Conservation (phyloP, 2,113 vertebrate genomes). For the Nycticryphes semicollaris region DNA sequence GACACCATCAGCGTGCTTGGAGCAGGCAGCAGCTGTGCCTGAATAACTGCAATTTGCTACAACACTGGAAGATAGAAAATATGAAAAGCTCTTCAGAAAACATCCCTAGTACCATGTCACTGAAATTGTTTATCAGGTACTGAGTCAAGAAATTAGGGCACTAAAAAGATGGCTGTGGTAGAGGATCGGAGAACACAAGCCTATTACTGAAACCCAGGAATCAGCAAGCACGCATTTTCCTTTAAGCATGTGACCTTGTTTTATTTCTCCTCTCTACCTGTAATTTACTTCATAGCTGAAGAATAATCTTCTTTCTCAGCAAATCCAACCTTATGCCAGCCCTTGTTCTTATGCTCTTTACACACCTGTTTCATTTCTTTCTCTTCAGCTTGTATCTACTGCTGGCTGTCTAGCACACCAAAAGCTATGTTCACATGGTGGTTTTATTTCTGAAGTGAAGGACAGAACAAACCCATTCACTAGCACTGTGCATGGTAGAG, state of each 20-base stretch:
- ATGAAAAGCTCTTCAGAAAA: conserved; percentile 67
- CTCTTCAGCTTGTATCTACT: not conserved
- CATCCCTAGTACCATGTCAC: conserved; percentile 60
- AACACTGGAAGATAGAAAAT: conserved; percentile 49
- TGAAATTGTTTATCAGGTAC: conserved; percentile 69
- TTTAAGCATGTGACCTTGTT: not conserved
- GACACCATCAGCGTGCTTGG: conserved; percentile 19
- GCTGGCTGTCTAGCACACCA: not conserved
- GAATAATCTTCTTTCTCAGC: not conserved
- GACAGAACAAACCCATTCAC: not conserved
- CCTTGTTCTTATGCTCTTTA: not conserved
- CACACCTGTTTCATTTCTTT: not conserved
- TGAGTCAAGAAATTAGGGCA: conserved; percentile 55
- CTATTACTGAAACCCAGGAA: not conserved
- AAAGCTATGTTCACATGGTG: not conserved
- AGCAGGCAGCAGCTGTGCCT: conserved; percentile 73
- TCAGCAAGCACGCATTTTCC: not conserved
- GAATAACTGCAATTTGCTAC: conserved; percentile 74
- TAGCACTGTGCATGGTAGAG: not conserved
- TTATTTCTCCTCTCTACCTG: not conserved
- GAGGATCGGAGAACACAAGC: not conserved
- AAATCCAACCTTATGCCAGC: not conserved
- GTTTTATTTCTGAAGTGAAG: not conserved
- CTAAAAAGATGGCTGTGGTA: conserved; percentile 29
- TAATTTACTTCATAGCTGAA: conserved; percentile 3